A percentile compares a stretch with the other conserved stretches of the same genome.
These are phyloP conservation scores for Erebia epiphron DNA, from an alignment of 2,888 invertebrate genomes.

Conservation along the genomic window DNA sequence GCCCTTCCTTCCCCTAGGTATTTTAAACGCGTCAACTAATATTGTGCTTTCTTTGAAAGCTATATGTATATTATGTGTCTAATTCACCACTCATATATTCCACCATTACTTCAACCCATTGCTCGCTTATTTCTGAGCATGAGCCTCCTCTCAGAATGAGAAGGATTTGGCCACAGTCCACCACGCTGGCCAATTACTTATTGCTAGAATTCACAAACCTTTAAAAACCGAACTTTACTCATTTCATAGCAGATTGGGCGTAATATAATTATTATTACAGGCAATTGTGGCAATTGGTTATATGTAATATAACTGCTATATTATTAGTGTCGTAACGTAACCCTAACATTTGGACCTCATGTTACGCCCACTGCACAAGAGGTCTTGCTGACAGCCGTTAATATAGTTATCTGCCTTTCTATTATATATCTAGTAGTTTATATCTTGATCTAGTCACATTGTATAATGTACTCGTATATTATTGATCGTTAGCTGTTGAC, in stretches of 20 bases:
- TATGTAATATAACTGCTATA: not conserved
- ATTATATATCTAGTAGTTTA: slow-evolving; percentile 27
- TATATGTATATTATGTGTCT: too few relatives aligned
- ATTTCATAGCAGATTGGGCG: not conserved
- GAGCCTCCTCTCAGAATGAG: too few relatives aligned
- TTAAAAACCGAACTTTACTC: not conserved
- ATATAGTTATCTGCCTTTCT: slow-evolving; percentile 45
- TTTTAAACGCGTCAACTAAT: too few relatives aligned
- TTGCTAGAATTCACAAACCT: too few relatives aligned
- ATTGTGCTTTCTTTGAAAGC: too few relatives aligned
- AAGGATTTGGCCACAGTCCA: too few relatives aligned
- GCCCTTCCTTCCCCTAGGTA: too few relatives aligned
- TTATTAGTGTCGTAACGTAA: slow-evolving; percentile 52
- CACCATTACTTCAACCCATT: too few relatives aligned
- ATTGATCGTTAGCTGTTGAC: slow-evolving; percentile 14
- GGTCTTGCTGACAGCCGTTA: slow-evolving; percentile 49
- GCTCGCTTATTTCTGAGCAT: too few relatives aligned
- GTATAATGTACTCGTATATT: slow-evolving; percentile 7
- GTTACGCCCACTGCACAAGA: slow-evolving; percentile 54
- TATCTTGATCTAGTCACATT: slow-evolving; percentile 22
- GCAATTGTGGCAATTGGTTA: slow-evolving; percentile 19
- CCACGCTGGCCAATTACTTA: too few relatives aligned
- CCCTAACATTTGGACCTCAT: slow-evolving; percentile 45
- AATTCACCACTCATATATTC: too few relatives aligned
- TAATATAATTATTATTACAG: slow-evolving; percentile 1